Base-by-base conservation (phyloP, 1,140 invertebrate genomes). In the Rhyacophila brunnea region DNA sequence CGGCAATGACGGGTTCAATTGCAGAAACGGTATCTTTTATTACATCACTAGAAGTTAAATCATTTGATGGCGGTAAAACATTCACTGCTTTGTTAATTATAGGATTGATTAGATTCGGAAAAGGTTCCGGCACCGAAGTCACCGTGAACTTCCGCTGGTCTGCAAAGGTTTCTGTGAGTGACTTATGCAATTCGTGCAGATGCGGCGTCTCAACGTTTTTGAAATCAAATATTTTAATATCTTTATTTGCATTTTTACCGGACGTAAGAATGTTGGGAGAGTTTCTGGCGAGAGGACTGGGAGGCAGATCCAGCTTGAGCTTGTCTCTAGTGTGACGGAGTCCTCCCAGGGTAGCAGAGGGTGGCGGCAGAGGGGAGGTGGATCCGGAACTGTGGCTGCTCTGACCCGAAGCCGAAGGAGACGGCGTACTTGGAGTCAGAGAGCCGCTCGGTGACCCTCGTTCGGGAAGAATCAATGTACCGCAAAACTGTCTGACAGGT, bases 251-350 rank as follows among this genome's bases (percentile, higher is more conserved):
- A 53, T 50, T 64, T 32, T 58, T 57, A 10, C 53, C 58, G 5
- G 58, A 58, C 14, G 36, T 56, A 14, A 61, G 1, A 13, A 28
- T 14, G 19, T 5, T 49, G 1, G 62, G 62, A 11, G 62, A 61
- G 38, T 61, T 60, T 23, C 53, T 52, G 13, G 59, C 43, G 3
- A 65, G 46, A 2, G 81, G 81, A 68, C 74, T 77, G 3, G 82
- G 81, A 5, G 81, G 80, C 36, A 90, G 72, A 72, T 90, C 87
- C 4, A 90, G 75, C 68, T 88, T 89, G 11, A 91, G 77, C 61
- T 81, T 81, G 68, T 87, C 84, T 58, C 87, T 74, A 1, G 87
- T 89, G 66, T 91, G 88, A 28, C 87, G 73, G 10, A 91, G 70
- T 15, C 88, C 86, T n/a, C 88, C 88, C 11, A 90, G 70, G 35